Conservation (phyloP, 2,797 vertebrate species). For the Artibeus jamaicensis region DNA sequence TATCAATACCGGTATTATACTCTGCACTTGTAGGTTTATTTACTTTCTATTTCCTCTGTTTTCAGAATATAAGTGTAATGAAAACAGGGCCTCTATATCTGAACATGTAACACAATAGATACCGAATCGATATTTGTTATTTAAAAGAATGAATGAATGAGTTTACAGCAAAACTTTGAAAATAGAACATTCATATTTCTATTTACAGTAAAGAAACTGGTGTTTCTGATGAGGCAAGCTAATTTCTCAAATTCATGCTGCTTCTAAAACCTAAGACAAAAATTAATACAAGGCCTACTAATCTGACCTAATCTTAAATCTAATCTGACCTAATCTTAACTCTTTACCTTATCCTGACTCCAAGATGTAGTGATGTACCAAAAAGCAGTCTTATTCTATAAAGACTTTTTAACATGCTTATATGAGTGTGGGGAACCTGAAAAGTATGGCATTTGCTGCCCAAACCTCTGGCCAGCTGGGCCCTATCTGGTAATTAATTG, state of each 20-base stretch:
- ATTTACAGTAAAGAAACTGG: not conserved
- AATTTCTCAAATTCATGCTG: not conserved
- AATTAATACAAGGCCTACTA: not conserved
- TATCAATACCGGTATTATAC: not conserved
- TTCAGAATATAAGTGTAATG: not conserved
- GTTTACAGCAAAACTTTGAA: not conserved
- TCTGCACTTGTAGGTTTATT: not conserved
- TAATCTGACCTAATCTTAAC: not conserved
- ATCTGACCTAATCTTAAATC: not conserved
- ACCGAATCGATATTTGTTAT: not conserved
- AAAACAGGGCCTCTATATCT: not conserved
- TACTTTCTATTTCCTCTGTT: not conserved
- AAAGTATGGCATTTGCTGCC: not conserved
- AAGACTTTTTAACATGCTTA: not conserved
- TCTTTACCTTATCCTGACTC: not conserved
- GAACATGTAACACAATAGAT: not conserved
- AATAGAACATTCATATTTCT: not conserved
- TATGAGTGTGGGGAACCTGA: not conserved
- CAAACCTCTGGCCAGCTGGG: not conserved
- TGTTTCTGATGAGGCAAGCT: not conserved
- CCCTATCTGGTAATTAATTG: slow-evolving; percentile 25
- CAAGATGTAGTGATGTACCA: not conserved
- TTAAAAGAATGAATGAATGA: not conserved
- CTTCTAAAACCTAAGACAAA: not conserved
- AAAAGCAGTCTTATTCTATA: not conserved